phyloP scores from a whole-genome alignment of 2,113 vertebrate genomes.

The Pteruthius melanotis region DNA sequence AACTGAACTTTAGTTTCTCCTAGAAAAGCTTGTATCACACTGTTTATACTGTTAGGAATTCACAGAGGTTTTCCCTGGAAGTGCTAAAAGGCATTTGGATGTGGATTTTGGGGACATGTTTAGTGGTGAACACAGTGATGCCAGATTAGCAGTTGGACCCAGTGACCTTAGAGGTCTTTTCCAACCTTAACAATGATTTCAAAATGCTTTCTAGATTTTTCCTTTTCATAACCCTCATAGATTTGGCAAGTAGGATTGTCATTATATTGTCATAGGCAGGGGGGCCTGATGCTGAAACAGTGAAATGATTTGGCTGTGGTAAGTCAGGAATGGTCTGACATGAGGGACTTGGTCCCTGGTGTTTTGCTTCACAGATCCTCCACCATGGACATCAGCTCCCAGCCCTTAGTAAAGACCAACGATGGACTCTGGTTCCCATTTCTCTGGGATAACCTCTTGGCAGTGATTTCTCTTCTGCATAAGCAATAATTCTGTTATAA shows the following conservation, averaged over 20 bases:
- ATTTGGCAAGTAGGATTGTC: not conserved
- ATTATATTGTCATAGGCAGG: not conserved
- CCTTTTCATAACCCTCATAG: not conserved
- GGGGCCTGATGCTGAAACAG: not conserved
- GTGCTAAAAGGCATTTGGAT: not conserved
- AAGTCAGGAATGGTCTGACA: not conserved
- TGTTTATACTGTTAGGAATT: not conserved
- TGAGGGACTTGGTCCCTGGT: not conserved
- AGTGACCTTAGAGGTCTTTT: not conserved
- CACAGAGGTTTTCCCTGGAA: not conserved
- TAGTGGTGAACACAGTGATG: not conserved
- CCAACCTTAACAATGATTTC: not conserved
- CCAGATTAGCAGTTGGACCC: not conserved
- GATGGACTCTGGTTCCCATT: not conserved
- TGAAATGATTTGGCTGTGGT: not conserved
- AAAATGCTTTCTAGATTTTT: not conserved
- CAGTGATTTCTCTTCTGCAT: not conserved
- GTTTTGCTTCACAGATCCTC: not conserved
- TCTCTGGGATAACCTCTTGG: not conserved
- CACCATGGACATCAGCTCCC: not conserved
- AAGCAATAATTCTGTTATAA: not conserved
- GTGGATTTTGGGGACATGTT: not conserved
- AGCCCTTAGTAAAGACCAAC: not conserved
- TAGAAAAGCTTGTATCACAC: not conserved
- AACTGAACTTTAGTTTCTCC: not conserved